phyloP scores from a whole-genome alignment of 2,888 invertebrate species.

The Actias luna region DNA sequence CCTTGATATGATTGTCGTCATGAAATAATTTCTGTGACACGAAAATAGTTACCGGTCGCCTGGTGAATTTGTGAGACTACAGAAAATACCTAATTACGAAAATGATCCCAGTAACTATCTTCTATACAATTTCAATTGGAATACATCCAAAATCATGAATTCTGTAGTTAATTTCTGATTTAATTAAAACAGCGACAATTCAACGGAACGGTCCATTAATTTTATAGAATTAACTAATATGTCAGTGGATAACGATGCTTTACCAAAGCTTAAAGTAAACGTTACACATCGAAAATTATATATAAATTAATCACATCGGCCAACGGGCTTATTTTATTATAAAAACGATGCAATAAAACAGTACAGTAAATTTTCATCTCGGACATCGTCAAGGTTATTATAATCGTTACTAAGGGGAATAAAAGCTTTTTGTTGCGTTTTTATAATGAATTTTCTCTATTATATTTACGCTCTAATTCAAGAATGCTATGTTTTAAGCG shows the following conservation, averaged over 20 bases:
- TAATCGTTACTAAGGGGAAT: not conserved
- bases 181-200: constrained; percentile 61
- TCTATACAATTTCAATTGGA: constrained; percentile 65
- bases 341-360: not conserved
- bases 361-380: not conserved
- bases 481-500: not conserved
- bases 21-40: constrained; percentile 45
- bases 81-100: constrained; percentile 72
- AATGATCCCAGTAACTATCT: constrained; percentile 43
- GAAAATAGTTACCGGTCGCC: constrained; percentile 64
- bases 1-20: constrained; percentile 41
- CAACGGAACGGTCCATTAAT: constrained; percentile 34
- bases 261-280: not conserved
- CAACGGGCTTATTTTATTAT: not conserved
- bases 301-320: not conserved
- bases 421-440: not conserved
- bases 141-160: constrained; percentile 67
- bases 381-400: not conserved
- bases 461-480: not conserved
- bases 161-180: constrained; percentile 69
- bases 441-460: not conserved
- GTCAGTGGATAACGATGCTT: not conserved
- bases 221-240: constrained; percentile 34
- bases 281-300: not conserved
- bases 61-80: constrained; percentile 57